Percentiles rank a stretch among this genome's conserved stretches.
Evolutionary conservation across 2,113 vertebrate genomes (phyloP).

Genomic region (Pitta sordida): DNA sequence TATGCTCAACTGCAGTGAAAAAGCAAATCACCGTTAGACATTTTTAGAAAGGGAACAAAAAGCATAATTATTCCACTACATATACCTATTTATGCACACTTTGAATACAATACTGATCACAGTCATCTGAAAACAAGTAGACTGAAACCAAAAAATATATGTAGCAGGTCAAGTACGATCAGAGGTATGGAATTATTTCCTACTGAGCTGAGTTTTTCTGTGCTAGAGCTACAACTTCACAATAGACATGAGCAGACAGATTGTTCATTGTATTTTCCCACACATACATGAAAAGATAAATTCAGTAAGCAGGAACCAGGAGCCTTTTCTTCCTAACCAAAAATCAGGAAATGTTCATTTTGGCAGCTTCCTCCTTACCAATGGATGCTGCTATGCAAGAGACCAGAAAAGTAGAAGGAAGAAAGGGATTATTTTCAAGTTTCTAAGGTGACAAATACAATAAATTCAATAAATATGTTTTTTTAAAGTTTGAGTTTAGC

Average conservation of each 20-base stretch:
- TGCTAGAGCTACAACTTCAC: background rate
- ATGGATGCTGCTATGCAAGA: background rate
- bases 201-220: background rate
- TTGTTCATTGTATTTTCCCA: background rate
- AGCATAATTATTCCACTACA: background rate
- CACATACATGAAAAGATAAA: background rate
- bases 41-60: constrained; percentile 10
- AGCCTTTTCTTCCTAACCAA: background rate
- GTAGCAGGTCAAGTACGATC: background rate
- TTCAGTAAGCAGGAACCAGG: background rate
- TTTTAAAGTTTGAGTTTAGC: background rate
- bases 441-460: background rate
- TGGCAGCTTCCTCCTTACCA: background rate
- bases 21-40: background rate
- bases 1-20: background rate
- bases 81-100: background rate
- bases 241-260: background rate
- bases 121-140: background rate
- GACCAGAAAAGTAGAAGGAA: background rate
- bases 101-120: background rate
- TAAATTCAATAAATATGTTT: background rate
- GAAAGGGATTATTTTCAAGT: background rate
- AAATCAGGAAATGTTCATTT: background rate
- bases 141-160: background rate
- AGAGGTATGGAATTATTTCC: background rate